Conservation (phyloP, 2,113 vertebrate genomes). For the Upupa epops region DNA sequence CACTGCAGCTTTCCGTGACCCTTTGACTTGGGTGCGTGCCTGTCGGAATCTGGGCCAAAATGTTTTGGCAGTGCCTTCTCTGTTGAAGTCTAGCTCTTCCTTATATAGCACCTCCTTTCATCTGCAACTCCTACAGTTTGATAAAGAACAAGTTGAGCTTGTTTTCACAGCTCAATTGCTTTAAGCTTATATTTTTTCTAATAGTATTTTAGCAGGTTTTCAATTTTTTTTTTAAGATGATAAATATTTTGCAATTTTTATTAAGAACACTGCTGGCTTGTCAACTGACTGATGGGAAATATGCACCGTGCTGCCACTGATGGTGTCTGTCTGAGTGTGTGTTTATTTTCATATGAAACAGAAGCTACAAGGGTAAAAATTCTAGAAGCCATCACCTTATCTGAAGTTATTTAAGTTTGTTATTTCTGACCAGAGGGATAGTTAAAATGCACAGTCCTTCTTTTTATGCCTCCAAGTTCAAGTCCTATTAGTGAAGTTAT, state of each 20-base stretch:
- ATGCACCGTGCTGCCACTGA: neutral
- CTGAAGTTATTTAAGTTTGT: neutral
- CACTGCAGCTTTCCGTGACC: conserved; percentile 54
- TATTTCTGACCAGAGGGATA: neutral
- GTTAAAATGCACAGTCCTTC: neutral
- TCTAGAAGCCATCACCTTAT: neutral
- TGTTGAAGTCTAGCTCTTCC: conserved; percentile 62
- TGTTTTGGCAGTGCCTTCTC: conserved; percentile 47
- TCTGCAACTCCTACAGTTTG: conserved; percentile 55
- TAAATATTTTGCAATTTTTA: neutral
- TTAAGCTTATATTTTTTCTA: neutral
- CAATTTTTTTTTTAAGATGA: neutral
- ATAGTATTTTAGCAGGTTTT: neutral
- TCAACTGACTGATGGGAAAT: neutral
- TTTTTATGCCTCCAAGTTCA: neutral
- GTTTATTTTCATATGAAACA: neutral
- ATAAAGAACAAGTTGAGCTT: conserved; percentile 63
- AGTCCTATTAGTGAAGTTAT: neutral
- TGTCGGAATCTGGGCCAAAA: conserved; percentile 68
- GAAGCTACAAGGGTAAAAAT: neutral
- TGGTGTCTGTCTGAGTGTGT: neutral
- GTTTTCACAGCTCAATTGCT: conserved; percentile 44
- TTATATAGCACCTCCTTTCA: conserved; percentile 66
- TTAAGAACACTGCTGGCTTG: neutral
- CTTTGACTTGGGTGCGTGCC: conserved; percentile 63